Base-by-base conservation (phyloP, 2,113 vertebrate species). In the Dicerorhinus sumatrensis region DNA sequence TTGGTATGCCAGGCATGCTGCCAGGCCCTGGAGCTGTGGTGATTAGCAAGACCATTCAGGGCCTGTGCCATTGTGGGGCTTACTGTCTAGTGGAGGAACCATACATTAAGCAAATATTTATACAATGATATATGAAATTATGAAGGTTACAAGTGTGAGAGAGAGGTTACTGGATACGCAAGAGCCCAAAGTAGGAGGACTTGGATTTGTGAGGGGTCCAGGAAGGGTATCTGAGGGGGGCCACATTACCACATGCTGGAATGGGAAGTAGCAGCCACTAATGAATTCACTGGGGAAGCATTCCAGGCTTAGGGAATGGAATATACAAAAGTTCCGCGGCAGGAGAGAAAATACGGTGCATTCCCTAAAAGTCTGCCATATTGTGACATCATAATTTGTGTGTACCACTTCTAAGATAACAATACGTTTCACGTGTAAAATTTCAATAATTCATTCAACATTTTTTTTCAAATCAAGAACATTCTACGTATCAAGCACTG, bases 331-430 rank as follows among this genome's bases (percentile, higher is more conserved):
- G 18, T 65, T 51, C 89, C 39, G 21, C 39, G 29, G 36, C 42
- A 84, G 23, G 20, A 65, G 63, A 95, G 31, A 85, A 92, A 91
- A 65, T 67, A 84, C 1, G 5, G 17, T 48, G 31, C 20, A 72
- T 65, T 85, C 46, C 13, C 51, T 95, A 69, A 58, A 81, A 83
- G 51, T 92, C 31, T 76, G 46, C 95, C 42, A 31, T 90, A 91
- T 42, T 63, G 18, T 51, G 58, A 48, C 63, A 58, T 54, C 42
- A 39, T 91, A 63, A 77, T 77, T 87, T 80, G 67, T 46, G 9
- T 75, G 58, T 48, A 56, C 20, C 36, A 23, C 39, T 91, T 86
- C 67, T 73, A 94, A 93, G 48, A 75, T 62, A 36, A 21, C 36
- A 48, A 42, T 88, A 46, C 6, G 54, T 63, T 75, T 72, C 91